phyloP scores from a whole-genome alignment of 2,113 vertebrate species.

The Prinia subflava region DNA sequence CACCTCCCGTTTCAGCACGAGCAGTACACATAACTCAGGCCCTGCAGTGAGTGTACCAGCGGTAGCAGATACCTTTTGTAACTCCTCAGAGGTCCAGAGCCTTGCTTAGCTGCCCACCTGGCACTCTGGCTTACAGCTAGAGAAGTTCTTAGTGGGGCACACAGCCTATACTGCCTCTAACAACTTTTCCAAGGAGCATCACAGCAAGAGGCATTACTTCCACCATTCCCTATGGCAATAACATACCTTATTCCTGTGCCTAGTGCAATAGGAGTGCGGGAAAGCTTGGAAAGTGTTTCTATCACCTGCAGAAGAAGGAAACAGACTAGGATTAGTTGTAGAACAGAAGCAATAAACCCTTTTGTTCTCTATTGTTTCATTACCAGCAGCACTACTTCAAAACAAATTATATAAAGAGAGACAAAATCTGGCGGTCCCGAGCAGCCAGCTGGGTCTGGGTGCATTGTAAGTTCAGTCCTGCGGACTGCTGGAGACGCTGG shows the following conservation, averaged over 20 bases:
- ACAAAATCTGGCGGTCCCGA: neutral
- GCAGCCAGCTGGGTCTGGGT: neutral
- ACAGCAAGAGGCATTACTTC: neutral
- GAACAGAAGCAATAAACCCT: neutral
- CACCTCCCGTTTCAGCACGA: neutral
- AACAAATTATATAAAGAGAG: neutral
- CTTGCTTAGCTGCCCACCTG: neutral
- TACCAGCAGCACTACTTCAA: neutral
- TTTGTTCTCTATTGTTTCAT: neutral
- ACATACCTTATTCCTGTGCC: conserved; percentile 88
- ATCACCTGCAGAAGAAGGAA: conserved; percentile 81
- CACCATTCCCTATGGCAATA: neutral
- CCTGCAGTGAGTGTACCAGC: neutral
- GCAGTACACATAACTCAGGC: neutral
- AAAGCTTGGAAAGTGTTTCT: conserved; percentile 92
- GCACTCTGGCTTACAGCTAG: neutral
- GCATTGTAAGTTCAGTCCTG: too few relatives aligned
- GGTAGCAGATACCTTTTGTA: fast-evolving
- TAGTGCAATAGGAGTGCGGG: conserved; percentile 80
- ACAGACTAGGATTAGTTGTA: neutral
- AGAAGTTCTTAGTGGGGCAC: neutral
- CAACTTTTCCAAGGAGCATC: neutral
- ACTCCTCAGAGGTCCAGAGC: neutral
- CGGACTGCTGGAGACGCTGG: too few relatives aligned
- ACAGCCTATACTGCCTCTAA: neutral